These are phyloP conservation scores for Sternarchorhynchus goeldii DNA, from an alignment of 2,797 vertebrate species.

Conservation along the genomic window DNA sequence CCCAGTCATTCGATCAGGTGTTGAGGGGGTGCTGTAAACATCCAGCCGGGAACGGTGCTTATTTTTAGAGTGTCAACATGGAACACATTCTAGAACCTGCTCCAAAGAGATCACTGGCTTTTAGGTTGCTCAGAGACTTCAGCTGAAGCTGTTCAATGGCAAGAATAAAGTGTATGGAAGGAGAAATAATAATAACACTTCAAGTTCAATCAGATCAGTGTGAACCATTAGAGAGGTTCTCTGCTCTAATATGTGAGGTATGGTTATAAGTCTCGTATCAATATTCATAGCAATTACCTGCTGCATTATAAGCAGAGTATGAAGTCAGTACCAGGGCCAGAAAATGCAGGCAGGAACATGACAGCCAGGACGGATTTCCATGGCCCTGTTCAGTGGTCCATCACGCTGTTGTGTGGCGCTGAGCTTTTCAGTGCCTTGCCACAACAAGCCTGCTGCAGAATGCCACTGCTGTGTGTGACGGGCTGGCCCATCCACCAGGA, in stretches of 20 bases:
- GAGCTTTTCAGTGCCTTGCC: neutral
- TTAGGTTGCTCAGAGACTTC: constrained; percentile 33
- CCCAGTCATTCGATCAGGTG: constrained; percentile 57
- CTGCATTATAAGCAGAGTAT: constrained; percentile 1
- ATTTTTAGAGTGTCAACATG: constrained; percentile 63
- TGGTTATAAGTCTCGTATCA: neutral
- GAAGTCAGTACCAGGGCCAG: constrained; percentile 5
- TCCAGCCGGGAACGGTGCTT: constrained; percentile 54
- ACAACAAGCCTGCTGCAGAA: constrained; percentile 25
- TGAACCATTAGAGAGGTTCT: constrained; percentile 3
- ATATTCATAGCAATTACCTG: constrained; percentile 17
- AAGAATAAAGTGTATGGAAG: constrained; percentile 9
- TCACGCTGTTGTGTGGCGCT: constrained; percentile 11
- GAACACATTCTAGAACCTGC: constrained; percentile 57
- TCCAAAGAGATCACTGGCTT: constrained; percentile 49
- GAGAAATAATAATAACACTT: neutral
- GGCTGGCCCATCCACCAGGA: neutral
- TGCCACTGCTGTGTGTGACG: constrained; percentile 5
- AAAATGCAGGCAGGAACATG: constrained; percentile 26
- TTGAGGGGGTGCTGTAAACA: constrained; percentile 51
- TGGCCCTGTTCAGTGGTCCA: constrained; percentile 17
- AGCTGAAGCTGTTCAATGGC: neutral
- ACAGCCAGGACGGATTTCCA: constrained; percentile 15
- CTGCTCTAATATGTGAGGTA: neutral
- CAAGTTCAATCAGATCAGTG: neutral